Evolutionary conservation across 2,113 vertebrate species (phyloP).

Genomic region (Xiphorhynchus elegans): DNA sequence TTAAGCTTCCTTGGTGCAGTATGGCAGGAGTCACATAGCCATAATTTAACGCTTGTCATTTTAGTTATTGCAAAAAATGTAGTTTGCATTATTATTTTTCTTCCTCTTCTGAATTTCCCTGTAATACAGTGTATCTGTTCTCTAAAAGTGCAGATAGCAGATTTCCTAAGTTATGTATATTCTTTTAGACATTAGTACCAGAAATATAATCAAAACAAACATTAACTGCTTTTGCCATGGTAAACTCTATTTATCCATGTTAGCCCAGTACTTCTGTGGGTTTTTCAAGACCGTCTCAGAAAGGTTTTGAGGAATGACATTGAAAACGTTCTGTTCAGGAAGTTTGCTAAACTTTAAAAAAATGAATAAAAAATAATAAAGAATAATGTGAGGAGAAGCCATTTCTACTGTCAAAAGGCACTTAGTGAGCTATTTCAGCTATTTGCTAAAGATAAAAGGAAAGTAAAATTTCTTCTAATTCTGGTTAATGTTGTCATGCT

Average conservation of each 20-base stretch:
- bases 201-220: neutral
- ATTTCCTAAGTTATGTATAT: neutral
- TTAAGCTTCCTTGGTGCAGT: neutral
- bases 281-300: neutral
- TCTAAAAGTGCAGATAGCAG: neutral
- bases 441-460: neutral
- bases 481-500: neutral
- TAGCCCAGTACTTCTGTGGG: neutral
- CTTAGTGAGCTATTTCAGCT: neutral
- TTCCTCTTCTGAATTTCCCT: neutral
- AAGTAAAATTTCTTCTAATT: neutral
- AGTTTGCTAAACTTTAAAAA: neutral
- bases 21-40: neutral
- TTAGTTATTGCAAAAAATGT: neutral
- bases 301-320: neutral
- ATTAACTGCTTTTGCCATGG: neutral
- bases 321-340: neutral
- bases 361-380: neutral
- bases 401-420: neutral
- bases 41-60: neutral
- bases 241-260: neutral
- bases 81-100: neutral
- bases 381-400: neutral
- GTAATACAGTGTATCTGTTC: neutral
- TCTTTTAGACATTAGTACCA: neutral